Percentiles rank a stretch among this genome's conserved stretches.
Conservation (phyloP, 2,888 invertebrate genomes). For the Aphrophora alni region DNA sequence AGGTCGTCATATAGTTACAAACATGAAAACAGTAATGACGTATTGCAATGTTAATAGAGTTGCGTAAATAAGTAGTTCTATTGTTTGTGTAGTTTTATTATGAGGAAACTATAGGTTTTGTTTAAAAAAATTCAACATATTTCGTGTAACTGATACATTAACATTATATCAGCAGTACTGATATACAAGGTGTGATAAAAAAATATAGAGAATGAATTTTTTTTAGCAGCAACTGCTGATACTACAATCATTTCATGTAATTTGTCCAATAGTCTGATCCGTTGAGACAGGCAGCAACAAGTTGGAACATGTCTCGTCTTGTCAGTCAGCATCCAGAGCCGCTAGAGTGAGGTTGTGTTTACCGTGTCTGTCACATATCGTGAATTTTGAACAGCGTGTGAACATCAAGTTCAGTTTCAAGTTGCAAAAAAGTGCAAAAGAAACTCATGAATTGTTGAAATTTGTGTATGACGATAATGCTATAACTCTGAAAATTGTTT, state of each 20-base stretch:
- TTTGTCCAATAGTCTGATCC: background rate
- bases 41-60: too few relatives aligned
- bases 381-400: constrained; percentile 14
- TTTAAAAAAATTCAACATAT: too few relatives aligned
- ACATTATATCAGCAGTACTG: too few relatives aligned
- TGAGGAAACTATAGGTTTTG: too few relatives aligned
- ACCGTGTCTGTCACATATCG: background rate
- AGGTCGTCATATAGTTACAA: too few relatives aligned
- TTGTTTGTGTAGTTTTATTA: too few relatives aligned
- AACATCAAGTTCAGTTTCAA: constrained; percentile 16
- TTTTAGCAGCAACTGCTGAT: background rate
- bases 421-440: constrained; percentile 19
- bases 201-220: background rate
- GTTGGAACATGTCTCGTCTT: background rate
- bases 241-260: background rate
- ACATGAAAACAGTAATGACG: too few relatives aligned
- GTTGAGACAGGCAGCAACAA: constrained; percentile 2
- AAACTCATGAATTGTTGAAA: constrained; percentile 1
- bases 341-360: constrained; percentile 13
- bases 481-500: constrained; percentile 14
- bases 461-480: background rate
- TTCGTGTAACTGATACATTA: too few relatives aligned
- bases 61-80: too few relatives aligned
- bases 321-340: constrained; percentile 10
- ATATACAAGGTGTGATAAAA: too few relatives aligned